Evolutionary conservation across 2,888 invertebrate genomes (phyloP).

Genomic region (Ophion obscuratus): DNA sequence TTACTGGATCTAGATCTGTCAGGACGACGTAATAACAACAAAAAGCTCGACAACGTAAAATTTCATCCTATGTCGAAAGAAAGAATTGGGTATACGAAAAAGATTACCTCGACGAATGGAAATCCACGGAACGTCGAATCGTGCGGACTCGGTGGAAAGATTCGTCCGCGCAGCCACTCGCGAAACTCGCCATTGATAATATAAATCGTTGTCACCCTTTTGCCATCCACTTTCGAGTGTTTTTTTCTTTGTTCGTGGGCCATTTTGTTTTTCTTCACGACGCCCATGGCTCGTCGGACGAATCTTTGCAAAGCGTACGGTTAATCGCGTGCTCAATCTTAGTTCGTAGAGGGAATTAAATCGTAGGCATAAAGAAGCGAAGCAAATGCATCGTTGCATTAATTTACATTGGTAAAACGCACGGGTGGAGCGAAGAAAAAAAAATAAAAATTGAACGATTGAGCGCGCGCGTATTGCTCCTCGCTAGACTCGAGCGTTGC

Average conservation of each 20-base stretch:
- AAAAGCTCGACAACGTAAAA: neutral
- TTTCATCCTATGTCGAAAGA: slow-evolving; percentile 10
- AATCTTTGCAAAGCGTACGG: slow-evolving; percentile 56
- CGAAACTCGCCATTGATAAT: neutral
- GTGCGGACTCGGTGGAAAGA: slow-evolving; percentile 35
- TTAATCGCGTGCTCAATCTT: slow-evolving; percentile 77
- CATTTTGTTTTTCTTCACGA: neutral
- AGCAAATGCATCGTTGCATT: slow-evolving; percentile 46
- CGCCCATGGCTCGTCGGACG: neutral
- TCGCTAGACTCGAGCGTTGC: slow-evolving; percentile 1
- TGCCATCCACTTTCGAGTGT: slow-evolving; percentile 8
- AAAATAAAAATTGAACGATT: neutral
- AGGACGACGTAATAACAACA: neutral
- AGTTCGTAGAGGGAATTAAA: slow-evolving; percentile 72
- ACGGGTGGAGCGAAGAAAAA: slow-evolving; percentile 4
- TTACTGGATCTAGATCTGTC: neutral
- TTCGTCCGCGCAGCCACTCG: slow-evolving; percentile 31
- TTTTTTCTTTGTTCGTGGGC: neutral
- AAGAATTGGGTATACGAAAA: slow-evolving; percentile 2
- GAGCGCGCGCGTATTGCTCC: neutral
- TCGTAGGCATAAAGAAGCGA: slow-evolving; percentile 53
- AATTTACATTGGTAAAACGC: slow-evolving; percentile 31
- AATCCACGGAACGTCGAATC: slow-evolving; percentile 20
- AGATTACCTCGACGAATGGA: neutral
- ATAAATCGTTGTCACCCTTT: slow-evolving; percentile 6